A percentile compares a stretch with the other conserved stretches of the same genome.
These are phyloP conservation scores for Hermatobates lingyangjiaoensis DNA, from an alignment of 1,140 invertebrate genomes.

Conservation along the genomic window DNA sequence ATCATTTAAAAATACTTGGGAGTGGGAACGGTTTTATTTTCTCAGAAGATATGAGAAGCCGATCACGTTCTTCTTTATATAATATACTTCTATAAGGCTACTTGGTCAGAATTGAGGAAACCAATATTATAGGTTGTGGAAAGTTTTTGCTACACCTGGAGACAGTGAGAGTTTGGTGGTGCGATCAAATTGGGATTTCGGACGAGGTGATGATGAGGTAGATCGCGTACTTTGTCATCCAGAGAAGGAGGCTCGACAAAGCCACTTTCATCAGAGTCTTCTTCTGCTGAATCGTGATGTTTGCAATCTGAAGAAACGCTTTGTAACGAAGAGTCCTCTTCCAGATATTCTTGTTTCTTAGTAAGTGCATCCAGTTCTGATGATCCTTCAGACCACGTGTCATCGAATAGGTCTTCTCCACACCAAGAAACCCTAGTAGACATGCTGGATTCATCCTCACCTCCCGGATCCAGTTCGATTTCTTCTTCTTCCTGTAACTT, in stretches of 20 bases:
- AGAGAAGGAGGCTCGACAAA: conserved; percentile 15
- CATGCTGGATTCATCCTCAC: conserved; percentile 3
- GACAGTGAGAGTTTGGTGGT: conserved; percentile 7
- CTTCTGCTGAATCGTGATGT: conserved; percentile 17
- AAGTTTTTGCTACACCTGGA: no score
- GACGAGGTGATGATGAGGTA: conserved; percentile 17
- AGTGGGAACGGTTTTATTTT: no score
- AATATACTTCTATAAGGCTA: no score
- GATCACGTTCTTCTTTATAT: no score
- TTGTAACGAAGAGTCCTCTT: conserved; percentile 19
- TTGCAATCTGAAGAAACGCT: conserved; percentile 18
- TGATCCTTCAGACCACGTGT: not conserved
- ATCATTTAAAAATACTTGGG: no score
- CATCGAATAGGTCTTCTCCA: conserved; percentile 7
- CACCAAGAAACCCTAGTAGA: conserved; percentile 8
- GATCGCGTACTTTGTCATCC: conserved; percentile 17
- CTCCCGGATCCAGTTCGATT: not conserved
- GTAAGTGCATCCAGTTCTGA: conserved; percentile 12
- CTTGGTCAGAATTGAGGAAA: no score
- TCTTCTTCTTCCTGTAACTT: not conserved
- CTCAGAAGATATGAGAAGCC: no score
- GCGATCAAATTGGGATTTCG: conserved; percentile 14
- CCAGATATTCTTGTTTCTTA: conserved; percentile 12
- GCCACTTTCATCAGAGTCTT: conserved; percentile 20
- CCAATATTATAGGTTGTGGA: no score